Conservation (phyloP, 2,797 vertebrate species). For the Sebastes flavidus region DNA sequence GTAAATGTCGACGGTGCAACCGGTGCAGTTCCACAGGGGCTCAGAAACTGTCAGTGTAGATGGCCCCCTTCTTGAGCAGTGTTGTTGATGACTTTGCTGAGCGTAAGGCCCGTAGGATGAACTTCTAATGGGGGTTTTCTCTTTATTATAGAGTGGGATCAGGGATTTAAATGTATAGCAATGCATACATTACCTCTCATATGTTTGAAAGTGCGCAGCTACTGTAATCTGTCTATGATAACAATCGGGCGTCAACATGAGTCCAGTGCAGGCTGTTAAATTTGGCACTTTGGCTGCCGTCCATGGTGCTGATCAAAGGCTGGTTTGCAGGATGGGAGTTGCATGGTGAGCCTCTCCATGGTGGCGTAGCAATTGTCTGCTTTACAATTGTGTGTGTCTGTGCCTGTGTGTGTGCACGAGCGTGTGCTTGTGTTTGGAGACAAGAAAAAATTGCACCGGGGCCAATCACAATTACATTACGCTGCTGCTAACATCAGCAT, state of each 20-base stretch:
- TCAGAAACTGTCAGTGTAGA: no score
- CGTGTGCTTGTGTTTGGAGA: no score
- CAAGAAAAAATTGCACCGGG: not conserved
- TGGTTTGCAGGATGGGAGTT: not conserved
- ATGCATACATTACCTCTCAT: not conserved
- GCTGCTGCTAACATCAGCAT: not conserved
- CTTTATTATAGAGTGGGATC: fast-evolving
- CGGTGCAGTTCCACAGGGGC: no score
- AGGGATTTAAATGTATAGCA: not conserved
- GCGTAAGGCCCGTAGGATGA: not conserved
- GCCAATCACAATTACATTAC: not conserved
- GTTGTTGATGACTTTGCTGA: not conserved
- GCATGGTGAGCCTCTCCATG: not conserved
- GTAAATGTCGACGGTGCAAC: no score
- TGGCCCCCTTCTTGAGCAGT: not conserved
- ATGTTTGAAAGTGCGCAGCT: not conserved
- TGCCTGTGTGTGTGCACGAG: not conserved
- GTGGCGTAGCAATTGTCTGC: not conserved
- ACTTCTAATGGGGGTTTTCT: not conserved
- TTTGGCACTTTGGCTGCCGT: no score
- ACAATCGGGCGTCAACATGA: no score
- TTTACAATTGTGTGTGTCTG: not conserved
- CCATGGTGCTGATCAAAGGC: no score
- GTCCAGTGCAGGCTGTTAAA: no score
- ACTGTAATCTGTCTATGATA: not conserved